A percentile compares a stretch with the other conserved stretches of the same genome.
Evolutionary conservation across 2,888 invertebrate genomes (phyloP).

Genomic region (Homarus gammarus): DNA sequence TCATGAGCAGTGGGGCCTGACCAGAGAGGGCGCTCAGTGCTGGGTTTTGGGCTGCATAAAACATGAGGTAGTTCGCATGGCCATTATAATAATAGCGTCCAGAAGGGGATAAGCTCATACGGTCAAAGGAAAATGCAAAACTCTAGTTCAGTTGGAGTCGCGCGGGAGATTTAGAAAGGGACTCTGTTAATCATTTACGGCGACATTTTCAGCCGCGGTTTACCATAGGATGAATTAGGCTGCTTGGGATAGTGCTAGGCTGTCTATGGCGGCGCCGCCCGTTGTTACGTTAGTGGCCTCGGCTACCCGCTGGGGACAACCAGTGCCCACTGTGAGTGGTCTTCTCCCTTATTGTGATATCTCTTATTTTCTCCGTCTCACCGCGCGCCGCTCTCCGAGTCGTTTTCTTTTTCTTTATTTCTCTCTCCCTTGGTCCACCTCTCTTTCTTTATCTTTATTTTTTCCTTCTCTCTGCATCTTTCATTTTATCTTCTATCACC

Average conservation of each 20-base stretch:
- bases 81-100: slow-evolving; percentile 59
- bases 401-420: not conserved
- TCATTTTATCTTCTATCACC: not conserved
- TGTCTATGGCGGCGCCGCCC: too few relatives aligned
- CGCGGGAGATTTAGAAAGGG: not conserved
- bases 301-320: too few relatives aligned
- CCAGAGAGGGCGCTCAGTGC: not conserved
- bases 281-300: too few relatives aligned
- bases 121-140: slow-evolving; percentile 56
- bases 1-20: not conserved
- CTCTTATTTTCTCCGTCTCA: not conserved
- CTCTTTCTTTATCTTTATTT: slow-evolving; percentile 12
- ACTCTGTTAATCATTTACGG: slow-evolving; percentile 7
- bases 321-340: too few relatives aligned
- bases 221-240: too few relatives aligned
- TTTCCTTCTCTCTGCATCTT: slow-evolving; percentile 32
- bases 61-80: slow-evolving; percentile 49
- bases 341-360: not conserved
- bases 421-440: not conserved
- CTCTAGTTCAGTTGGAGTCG: not conserved
- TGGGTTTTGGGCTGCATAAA: slow-evolving; percentile 33
- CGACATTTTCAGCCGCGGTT: not conserved
- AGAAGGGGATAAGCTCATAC: slow-evolving; percentile 43
- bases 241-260: too few relatives aligned
- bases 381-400: not conserved